phyloP scores from a whole-genome alignment of 2,888 invertebrate species.

The Pristionchus fissidentatus region DNA sequence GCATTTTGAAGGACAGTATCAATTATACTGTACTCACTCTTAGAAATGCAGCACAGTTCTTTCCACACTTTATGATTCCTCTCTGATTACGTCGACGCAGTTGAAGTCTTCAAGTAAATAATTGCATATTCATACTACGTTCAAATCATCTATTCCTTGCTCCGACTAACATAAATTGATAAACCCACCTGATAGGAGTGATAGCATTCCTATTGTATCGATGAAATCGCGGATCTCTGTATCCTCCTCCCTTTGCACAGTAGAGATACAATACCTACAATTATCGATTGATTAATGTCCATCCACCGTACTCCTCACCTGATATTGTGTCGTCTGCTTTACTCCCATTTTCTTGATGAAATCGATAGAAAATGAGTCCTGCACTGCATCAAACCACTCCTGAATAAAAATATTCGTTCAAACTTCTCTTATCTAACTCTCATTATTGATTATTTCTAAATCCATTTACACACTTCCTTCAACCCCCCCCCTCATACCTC shows the following conservation, averaged over 20 bases:
- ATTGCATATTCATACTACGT: not conserved
- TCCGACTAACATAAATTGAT: no score
- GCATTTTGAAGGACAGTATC: no score
- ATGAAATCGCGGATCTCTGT: constrained; percentile 47
- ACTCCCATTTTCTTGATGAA: constrained; percentile 56
- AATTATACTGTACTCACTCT: constrained; percentile 42
- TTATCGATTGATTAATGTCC: not conserved
- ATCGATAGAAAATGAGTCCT: constrained; percentile 57
- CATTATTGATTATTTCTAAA: not conserved
- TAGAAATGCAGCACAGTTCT: constrained; percentile 55
- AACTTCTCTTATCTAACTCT: not conserved
- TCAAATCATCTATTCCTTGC: no score
- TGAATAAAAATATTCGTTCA: constrained; percentile 30
- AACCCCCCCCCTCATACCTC: constrained; percentile 47
- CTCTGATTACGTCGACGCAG: not conserved
- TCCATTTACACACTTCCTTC: not conserved
- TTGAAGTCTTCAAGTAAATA: not conserved
- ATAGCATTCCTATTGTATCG: constrained; percentile 45
- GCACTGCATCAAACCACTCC: constrained; percentile 60
- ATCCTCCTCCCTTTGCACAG: constrained; percentile 53
- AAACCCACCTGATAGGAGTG: constrained; percentile 27
- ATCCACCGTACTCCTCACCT: constrained; percentile 28
- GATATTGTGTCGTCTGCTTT: constrained; percentile 51
- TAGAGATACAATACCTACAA: constrained; percentile 54
- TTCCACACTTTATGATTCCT: constrained; percentile 50